Conservation (phyloP, 2,113 vertebrate genomes). For the Mixornis gularis region DNA sequence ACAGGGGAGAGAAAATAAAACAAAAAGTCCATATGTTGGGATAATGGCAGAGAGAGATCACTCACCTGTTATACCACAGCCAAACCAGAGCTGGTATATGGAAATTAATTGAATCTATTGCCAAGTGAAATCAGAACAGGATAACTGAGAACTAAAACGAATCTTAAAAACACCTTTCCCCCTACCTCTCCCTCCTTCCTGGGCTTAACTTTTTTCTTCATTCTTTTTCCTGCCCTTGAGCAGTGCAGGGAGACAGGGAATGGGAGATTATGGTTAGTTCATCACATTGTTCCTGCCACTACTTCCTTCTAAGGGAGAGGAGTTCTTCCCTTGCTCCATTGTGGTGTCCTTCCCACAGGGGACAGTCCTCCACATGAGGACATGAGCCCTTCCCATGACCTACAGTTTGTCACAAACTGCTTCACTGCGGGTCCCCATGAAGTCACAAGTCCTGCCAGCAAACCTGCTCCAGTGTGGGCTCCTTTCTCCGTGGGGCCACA, state of each 20-base stretch:
- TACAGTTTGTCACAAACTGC: neutral
- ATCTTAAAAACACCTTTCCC: neutral
- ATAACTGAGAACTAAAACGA: neutral
- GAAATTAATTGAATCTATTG: neutral
- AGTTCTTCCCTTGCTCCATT: neutral
- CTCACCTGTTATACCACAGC: neutral
- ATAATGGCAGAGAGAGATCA: neutral
- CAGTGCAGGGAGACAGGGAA: neutral
- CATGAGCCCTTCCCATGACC: neutral
- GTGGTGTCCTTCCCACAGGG: neutral
- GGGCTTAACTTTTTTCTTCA: neutral
- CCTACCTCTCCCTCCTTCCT: neutral
- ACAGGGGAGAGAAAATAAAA: neutral
- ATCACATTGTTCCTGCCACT: neutral
- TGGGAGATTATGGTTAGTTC: neutral
- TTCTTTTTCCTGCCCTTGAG: neutral
- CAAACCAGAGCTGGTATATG: neutral
- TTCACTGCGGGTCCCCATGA: rapidly evolving
- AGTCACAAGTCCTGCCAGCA: neutral
- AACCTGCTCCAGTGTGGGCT: neutral
- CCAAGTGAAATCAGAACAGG: neutral
- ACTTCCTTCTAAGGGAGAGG: neutral
- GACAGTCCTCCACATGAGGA: neutral
- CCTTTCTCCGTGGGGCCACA: neutral
- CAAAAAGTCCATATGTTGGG: neutral